Conservation (phyloP, 2,113 vertebrate species). For the Bubo blakistoni region DNA sequence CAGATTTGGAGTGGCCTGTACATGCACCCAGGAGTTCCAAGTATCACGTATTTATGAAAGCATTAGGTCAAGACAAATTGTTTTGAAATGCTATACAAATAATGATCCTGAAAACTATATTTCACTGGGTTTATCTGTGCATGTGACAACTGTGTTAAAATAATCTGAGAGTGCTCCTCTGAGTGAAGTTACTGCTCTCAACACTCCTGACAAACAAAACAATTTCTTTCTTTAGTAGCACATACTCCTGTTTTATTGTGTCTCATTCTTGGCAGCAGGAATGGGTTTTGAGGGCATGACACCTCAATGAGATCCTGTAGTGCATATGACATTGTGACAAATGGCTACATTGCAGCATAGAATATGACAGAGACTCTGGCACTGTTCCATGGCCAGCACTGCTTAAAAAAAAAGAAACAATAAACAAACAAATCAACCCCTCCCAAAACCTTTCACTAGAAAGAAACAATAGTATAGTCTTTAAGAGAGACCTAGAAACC, state of each 20-base stretch:
- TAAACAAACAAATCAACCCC: not conserved
- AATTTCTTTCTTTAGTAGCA: slow-evolving; percentile 59
- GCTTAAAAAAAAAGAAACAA: not conserved
- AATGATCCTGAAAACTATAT: slow-evolving; percentile 22
- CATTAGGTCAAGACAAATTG: slow-evolving; percentile 25
- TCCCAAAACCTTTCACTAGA: not conserved
- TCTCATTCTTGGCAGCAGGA: slow-evolving; percentile 49
- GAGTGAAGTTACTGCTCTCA: slow-evolving; percentile 56
- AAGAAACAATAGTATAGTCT: not conserved
- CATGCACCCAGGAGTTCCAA: not conserved
- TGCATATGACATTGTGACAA: slow-evolving; percentile 34
- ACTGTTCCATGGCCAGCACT: not conserved
- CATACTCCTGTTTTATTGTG: slow-evolving; percentile 52
- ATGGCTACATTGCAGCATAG: not conserved
- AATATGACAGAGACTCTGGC: slow-evolving; percentile 20
- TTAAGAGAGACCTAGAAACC: not conserved
- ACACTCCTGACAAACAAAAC: slow-evolving; percentile 52
- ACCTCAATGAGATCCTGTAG: slow-evolving; percentile 46
- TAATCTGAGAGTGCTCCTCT: slow-evolving; percentile 24
- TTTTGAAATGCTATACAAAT: slow-evolving; percentile 37
- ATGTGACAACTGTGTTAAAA: slow-evolving; percentile 51
- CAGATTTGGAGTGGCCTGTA: not conserved
- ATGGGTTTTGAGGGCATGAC: slow-evolving; percentile 48
- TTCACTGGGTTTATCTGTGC: slow-evolving; percentile 39
- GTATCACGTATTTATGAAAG: not conserved